phyloP scores from a whole-genome alignment of 2,888 invertebrate species.

The Drosophila anceps region DNA sequence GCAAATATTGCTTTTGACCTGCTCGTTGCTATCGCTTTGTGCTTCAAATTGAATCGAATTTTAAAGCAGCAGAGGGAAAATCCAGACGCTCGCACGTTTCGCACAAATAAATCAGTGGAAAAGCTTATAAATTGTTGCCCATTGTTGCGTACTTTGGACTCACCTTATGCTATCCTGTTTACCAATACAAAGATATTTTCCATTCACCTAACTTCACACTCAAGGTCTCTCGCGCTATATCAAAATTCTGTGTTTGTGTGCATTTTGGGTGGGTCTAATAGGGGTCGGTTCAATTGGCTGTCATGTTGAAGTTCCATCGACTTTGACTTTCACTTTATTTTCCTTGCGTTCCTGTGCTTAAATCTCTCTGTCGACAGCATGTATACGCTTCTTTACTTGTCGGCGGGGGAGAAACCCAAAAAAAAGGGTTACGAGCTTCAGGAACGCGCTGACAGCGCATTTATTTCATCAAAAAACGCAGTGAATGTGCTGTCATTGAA shows the following conservation, averaged over 20 bases:
- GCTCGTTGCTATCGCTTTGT: slow-evolving; percentile 5
- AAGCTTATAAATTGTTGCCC: slow-evolving; percentile 71
- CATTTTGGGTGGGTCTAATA: neutral
- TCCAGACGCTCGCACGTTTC: slow-evolving; percentile 49
- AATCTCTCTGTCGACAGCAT: slow-evolving; percentile 46
- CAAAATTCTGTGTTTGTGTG: slow-evolving; percentile 28
- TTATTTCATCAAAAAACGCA: slow-evolving; percentile 24
- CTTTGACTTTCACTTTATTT: slow-evolving; percentile 46
- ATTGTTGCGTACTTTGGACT: slow-evolving; percentile 55
- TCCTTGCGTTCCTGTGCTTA: slow-evolving; percentile 14
- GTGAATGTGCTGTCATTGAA: slow-evolving; percentile 29
- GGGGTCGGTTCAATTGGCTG: slow-evolving; percentile 57
- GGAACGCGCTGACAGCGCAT: slow-evolving; percentile 54
- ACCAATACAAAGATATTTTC: slow-evolving; percentile 9
- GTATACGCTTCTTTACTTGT: neutral
- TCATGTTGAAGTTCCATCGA: slow-evolving; percentile 64
- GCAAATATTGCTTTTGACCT: slow-evolving; percentile 17
- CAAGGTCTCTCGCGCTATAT: slow-evolving; percentile 24
- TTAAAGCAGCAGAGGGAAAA: slow-evolving; percentile 20
- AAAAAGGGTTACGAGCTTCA: slow-evolving; percentile 23
- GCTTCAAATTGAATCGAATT: slow-evolving; percentile 30
- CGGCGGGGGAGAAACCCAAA: neutral
- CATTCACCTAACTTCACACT: neutral
- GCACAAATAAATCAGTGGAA: slow-evolving; percentile 73
- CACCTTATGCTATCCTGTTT: slow-evolving; percentile 47